Evolutionary conservation across 2,797 vertebrate species (phyloP).

Genomic region (Dromococcyx pavoninus): DNA sequence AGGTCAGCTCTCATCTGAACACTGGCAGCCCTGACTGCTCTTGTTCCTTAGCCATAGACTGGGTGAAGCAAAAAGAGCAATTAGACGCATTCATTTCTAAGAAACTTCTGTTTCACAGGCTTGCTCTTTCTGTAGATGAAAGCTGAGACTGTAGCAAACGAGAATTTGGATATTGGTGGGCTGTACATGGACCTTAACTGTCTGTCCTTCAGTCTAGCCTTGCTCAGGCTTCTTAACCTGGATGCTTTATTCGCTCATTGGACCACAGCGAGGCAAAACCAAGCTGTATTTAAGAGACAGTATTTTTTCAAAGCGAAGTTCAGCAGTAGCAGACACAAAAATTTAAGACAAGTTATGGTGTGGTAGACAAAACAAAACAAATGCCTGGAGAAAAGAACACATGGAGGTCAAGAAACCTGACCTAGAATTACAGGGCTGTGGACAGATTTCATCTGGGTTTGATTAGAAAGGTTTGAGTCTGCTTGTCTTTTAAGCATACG

Average conservation of each 20-base stretch:
- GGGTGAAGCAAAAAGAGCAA: neutral
- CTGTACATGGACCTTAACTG: neutral
- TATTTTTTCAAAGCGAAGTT: neutral
- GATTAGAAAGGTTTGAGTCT: neutral
- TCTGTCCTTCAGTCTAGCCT: neutral
- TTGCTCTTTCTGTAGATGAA: neutral
- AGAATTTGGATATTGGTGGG: neutral
- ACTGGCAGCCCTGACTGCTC: neutral
- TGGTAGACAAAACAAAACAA: neutral
- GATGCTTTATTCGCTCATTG: neutral
- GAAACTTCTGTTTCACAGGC: neutral
- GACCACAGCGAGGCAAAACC: neutral
- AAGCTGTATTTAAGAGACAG: neutral
- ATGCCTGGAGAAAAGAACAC: neutral
- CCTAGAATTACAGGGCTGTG: neutral
- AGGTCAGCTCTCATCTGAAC: neutral
- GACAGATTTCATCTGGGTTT: neutral
- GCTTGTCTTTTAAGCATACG: neutral
- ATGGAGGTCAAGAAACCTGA: neutral
- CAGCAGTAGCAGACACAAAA: neutral
- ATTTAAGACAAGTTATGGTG: neutral
- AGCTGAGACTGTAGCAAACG: neutral
- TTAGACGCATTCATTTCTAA: neutral
- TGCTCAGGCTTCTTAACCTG: neutral
- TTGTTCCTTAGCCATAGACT: neutral